Evolutionary conservation across 2,113 vertebrate genomes (phyloP).

Genomic region (Nibea albiflora): DNA sequence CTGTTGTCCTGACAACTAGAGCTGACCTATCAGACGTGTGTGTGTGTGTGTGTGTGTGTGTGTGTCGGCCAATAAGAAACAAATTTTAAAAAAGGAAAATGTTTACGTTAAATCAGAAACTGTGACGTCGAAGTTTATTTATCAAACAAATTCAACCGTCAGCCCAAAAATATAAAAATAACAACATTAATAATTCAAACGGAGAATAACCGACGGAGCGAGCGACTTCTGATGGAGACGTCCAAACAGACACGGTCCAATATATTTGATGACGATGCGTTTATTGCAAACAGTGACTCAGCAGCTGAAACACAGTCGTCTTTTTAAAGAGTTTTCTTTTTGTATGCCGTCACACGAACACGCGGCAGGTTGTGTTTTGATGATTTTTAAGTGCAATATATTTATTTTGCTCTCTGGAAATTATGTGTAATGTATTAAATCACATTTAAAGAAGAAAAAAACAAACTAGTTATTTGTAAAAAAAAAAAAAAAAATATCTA

Average conservation of each 20-base stretch:
- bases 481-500: conserved; percentile 89
- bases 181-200: not conserved
- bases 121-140: too few relatives aligned
- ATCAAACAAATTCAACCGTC: not conserved
- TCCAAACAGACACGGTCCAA: too few relatives aligned
- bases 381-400: conserved; percentile 99
- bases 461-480: conserved; percentile 89
- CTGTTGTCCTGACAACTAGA: too few relatives aligned
- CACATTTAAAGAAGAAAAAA: conserved; percentile 82
- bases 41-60: not conserved
- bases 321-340: conserved; percentile 48
- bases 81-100: not conserved
- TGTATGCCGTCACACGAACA: conserved; percentile 84
- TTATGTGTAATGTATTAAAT: conserved; percentile 92
- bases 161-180: too few relatives aligned
- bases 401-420: conserved; percentile 98
- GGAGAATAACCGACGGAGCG: not conserved
- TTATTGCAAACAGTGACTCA: not conserved
- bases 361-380: conserved; percentile 80
- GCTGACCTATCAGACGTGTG: not conserved
- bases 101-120: not conserved
- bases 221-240: not conserved
- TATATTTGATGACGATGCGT: not conserved
- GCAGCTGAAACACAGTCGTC: not conserved
- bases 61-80: not conserved